These are phyloP conservation scores for Pachypsylla venusta DNA, from an alignment of 1,140 invertebrate species.

Conservation along the genomic window DNA sequence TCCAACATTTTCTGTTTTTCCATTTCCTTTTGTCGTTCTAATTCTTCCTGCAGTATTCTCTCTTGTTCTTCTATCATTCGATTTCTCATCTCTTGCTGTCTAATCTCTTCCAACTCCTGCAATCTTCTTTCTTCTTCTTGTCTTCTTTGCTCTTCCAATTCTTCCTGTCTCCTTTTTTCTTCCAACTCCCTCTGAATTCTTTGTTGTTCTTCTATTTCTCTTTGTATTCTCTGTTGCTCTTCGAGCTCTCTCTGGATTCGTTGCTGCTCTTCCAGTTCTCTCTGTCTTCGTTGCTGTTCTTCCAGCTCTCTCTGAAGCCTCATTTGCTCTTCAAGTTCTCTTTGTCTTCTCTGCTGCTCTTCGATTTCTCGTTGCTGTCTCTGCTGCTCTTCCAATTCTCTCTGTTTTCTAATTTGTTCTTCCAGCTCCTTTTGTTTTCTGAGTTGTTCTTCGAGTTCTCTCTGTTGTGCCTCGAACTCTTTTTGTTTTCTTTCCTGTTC, in stretches of 20 bases:
- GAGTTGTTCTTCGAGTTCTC: not conserved
- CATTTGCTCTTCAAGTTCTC: conserved; percentile 3
- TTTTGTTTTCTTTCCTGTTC: not conserved
- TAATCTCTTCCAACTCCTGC: not conserved
- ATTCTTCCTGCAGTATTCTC: not conserved
- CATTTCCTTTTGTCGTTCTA: not conserved
- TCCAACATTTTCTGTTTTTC: conserved; percentile 5
- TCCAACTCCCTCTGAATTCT: not conserved
- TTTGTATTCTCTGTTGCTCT: too few relatives aligned
- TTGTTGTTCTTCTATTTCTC: not conserved
- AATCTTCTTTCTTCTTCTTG: not conserved
- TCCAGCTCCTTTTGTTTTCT: not conserved
- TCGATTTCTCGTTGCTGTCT: not conserved
- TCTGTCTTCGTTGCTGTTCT: not conserved
- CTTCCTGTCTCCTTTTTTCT: not conserved
- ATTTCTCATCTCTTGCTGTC: not conserved
- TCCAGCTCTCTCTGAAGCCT: not conserved
- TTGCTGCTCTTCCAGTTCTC: not conserved
- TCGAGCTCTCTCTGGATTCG: not conserved
- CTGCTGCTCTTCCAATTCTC: not conserved
- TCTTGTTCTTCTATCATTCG: not conserved
- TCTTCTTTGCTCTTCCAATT: not conserved
- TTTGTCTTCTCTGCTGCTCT: not conserved
- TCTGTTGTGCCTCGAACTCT: not conserved
- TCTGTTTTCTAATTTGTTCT: not conserved